phyloP scores from a whole-genome alignment of 2,113 vertebrate genomes.

The Leptobrachium leishanense region DNA sequence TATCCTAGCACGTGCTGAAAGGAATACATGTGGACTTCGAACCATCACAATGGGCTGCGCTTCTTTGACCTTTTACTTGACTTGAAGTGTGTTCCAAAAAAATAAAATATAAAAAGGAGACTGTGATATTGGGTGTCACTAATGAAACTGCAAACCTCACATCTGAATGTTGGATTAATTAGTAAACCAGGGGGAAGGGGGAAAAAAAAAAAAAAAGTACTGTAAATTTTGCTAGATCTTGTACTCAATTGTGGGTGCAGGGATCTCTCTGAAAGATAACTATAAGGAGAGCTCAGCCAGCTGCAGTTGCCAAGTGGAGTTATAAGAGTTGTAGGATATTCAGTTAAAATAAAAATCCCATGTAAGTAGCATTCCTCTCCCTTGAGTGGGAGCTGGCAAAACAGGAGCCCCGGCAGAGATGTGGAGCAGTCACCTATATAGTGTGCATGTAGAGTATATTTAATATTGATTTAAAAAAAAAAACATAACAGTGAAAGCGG shows the following conservation, averaged over 20 bases:
- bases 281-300: too few relatives aligned
- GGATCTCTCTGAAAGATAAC: too few relatives aligned
- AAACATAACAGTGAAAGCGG: background rate
- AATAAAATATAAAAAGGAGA: slow-evolving; percentile 51
- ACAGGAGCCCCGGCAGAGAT: too few relatives aligned
- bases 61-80: slow-evolving; percentile 27
- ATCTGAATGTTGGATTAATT: slow-evolving; percentile 70
- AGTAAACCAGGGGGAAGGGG: slow-evolving; percentile 60
- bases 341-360: slow-evolving; percentile 44
- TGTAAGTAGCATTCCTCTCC: slow-evolving; percentile 52
- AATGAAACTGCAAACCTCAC: slow-evolving; percentile 64
- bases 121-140: slow-evolving; percentile 55
- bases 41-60: background rate
- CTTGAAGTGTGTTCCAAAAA: slow-evolving; percentile 52
- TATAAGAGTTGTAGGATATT: too few relatives aligned
- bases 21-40: slow-evolving; percentile 27
- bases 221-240: too few relatives aligned
- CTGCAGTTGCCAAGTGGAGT: too few relatives aligned
- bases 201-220: background rate
- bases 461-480: background rate
- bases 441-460: background rate
- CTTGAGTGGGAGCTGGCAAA: background rate
- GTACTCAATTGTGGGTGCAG: too few relatives aligned
- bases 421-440: background rate
- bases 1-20: slow-evolving; percentile 29